Conservation (phyloP, 2,113 vertebrate species). For the Platysteira castanea region DNA sequence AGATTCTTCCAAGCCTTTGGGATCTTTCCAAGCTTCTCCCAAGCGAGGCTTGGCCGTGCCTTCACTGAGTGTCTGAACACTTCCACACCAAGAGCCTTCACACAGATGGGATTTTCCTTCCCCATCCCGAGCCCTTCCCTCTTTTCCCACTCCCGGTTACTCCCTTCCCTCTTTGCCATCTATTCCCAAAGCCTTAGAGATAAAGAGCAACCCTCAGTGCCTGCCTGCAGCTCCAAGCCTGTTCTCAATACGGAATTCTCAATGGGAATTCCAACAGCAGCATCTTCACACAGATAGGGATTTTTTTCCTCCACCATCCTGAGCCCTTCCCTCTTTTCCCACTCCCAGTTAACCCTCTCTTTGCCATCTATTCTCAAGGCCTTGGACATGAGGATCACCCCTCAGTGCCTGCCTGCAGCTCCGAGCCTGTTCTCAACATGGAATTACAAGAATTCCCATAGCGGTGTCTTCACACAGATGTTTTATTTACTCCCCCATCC, state of each 20-base stretch:
- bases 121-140: neutral
- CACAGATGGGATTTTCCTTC: neutral
- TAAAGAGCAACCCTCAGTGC: rapidly evolving
- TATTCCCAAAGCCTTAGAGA: neutral
- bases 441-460: neutral
- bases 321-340: neutral
- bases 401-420: neutral
- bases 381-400: rapidly evolving
- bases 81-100: neutral
- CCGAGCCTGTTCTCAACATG: neutral
- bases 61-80: neutral
- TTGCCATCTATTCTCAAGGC: neutral
- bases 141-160: neutral
- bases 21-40: neutral
- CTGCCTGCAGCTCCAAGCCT: neutral
- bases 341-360: neutral
- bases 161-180: neutral
- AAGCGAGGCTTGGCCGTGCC: neutral
- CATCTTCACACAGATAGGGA: neutral
- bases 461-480: neutral
- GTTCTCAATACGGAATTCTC: neutral
- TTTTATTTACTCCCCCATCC: neutral
- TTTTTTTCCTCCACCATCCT: neutral
- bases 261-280: rapidly evolving
- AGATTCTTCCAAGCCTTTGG: neutral